Percentiles rank a stretch among this genome's conserved stretches.
Evolutionary conservation across 2,797 vertebrate genomes (phyloP).

Genomic region (Myotis vivesi): DNA sequence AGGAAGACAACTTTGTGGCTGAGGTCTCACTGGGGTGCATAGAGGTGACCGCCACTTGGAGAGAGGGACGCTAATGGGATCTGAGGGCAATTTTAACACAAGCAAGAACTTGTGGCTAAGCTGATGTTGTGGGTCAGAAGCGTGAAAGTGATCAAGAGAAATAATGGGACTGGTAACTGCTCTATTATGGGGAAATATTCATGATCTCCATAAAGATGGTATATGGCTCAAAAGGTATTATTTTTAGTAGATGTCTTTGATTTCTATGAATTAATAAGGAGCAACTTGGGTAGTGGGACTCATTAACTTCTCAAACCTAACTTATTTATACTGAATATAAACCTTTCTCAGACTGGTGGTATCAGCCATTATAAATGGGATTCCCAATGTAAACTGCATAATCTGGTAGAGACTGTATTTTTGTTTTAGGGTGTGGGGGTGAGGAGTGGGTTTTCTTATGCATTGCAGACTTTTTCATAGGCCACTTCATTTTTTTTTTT

Average conservation of each 20-base stretch:
- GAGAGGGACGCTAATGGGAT: not conserved
- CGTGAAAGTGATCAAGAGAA: constrained; percentile 37
- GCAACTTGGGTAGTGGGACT: constrained; percentile 74
- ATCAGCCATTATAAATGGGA: not conserved
- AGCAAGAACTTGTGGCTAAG: not conserved
- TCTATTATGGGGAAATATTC: constrained; percentile 46
- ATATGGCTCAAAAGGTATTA: constrained; percentile 55
- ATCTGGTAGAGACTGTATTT: constrained; percentile 3
- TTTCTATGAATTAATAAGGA: constrained; percentile 78
- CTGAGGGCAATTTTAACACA: not conserved
- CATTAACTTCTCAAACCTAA: constrained; percentile 76
- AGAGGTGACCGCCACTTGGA: not conserved
- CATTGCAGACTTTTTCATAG: not conserved
- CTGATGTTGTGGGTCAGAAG: not conserved
- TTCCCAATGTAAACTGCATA: not conserved
- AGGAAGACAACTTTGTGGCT: not conserved
- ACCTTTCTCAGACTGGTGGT: constrained; percentile 26
- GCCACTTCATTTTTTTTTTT: not conserved
- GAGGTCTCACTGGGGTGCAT: fast-evolving
- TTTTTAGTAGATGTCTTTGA: constrained; percentile 70
- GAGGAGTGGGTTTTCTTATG: not conserved
- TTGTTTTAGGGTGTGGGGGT: not conserved
- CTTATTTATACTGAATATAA: constrained; percentile 72
- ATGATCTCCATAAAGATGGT: constrained; percentile 57
- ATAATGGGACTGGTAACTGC: constrained; percentile 16